Conservation (phyloP, 2,888 invertebrate genomes). For the Drosophila seclusa region DNA sequence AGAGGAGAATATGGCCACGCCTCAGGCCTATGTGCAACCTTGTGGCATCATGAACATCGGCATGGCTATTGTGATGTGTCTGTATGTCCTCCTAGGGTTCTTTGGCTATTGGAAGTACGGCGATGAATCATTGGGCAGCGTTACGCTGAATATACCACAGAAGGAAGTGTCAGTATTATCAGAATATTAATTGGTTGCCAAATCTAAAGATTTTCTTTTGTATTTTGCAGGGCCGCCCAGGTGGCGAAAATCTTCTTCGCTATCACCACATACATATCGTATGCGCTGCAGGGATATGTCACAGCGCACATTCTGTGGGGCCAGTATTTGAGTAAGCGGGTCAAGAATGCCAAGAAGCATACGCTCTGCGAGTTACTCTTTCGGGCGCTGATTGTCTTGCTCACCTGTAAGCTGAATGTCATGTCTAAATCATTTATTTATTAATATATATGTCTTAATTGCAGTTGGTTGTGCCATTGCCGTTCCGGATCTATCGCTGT, state of each 20-base stretch:
- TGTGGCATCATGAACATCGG: slow-evolving; percentile 96
- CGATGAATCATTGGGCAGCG: slow-evolving; percentile 89
- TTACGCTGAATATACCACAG: slow-evolving; percentile 94
- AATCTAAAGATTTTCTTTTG: background rate
- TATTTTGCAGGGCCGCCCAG: slow-evolving; percentile 87
- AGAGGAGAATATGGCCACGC: slow-evolving; percentile 97
- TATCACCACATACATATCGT: slow-evolving; percentile 95
- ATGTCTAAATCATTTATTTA: background rate
- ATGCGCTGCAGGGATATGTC: slow-evolving; percentile 98
- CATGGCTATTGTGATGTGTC: slow-evolving; percentile 93
- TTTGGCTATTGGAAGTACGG: slow-evolving; percentile 97
- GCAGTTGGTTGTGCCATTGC: slow-evolving; percentile 89
- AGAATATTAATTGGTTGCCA: background rate
- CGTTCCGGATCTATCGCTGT: slow-evolving; percentile 94
- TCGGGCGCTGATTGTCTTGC: slow-evolving; percentile 89
- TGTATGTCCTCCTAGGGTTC: slow-evolving; percentile 95
- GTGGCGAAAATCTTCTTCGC: slow-evolving; percentile 94
- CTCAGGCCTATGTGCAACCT: slow-evolving; percentile 94
- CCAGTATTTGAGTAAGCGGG: slow-evolving; percentile 87
- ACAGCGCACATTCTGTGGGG: slow-evolving; percentile 97
- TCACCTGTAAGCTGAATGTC: slow-evolving; percentile 87
- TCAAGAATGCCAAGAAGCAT: slow-evolving; percentile 87
- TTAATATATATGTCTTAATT: background rate
- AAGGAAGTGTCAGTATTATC: slow-evolving; percentile 87
- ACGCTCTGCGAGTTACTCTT: slow-evolving; percentile 90